Evolutionary conservation across 2,888 invertebrate genomes (phyloP).

Genomic region (Tenthredo livida): DNA sequence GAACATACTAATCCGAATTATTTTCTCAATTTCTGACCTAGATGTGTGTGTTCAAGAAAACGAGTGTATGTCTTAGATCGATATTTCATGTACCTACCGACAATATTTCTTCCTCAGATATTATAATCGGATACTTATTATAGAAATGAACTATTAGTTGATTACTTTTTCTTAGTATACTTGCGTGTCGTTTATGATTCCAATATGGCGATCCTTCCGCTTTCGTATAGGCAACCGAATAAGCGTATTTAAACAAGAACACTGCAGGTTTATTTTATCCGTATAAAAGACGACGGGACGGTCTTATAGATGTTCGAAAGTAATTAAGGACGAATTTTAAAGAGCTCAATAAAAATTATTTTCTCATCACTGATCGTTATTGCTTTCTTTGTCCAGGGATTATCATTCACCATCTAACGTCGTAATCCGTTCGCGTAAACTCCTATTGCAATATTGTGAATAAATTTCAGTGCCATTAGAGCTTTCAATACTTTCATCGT

Average conservation of each 20-base stretch:
- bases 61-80: neutral
- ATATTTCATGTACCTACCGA: neutral
- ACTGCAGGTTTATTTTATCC: neutral
- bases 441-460: neutral
- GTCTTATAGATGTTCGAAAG: neutral
- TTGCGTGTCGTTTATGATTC: slow-evolving; percentile 8
- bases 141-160: slow-evolving; percentile 19
- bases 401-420: neutral
- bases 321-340: neutral
- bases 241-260: neutral
- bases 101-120: neutral
- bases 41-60: neutral
- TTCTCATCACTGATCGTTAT: neutral
- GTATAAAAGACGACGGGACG: neutral
- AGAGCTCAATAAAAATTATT: neutral
- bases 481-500: neutral
- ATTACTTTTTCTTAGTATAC: slow-evolving; percentile 28
- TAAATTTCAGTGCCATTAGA: neutral
- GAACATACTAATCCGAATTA: neutral
- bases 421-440: neutral
- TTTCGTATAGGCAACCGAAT: neutral
- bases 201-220: slow-evolving; percentile 22
- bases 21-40: neutral
- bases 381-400: neutral
- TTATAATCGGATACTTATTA: too few species aligned